Base-by-base conservation (phyloP, 2,888 invertebrate species). In the Desoria tigrina region DNA sequence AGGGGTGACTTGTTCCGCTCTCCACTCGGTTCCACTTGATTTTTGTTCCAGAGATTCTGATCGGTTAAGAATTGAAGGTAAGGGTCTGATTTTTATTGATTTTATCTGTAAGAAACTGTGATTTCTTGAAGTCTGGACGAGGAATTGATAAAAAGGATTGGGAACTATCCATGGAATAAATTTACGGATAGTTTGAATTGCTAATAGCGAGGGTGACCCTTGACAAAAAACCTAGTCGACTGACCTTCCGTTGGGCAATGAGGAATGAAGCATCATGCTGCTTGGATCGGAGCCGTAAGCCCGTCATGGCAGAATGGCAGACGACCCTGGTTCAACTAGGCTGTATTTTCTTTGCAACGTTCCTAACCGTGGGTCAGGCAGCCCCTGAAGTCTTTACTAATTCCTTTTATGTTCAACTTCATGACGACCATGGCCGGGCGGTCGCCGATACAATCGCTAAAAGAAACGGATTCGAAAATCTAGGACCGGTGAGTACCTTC, bases 371-470 rank as follows among this genome's bases (percentile, higher is more conserved):
- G 37, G 63, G 65, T 50, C 68, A 68, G 63, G 78, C 77, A 64
- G 77, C 75, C 55, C 78, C 79, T 76, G 88, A 92, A 80, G 88
- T 98, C 78, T 94, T 94, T 84, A 97, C 96, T 80, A 97, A 96
- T 83, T 90, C 92, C 63, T 98, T 98, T 85, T 86, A 94, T 80
- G 96, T 98, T 77, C 87, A 89, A 77, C 89, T 96, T 82, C 88
- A 87, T 79, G 85, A 90, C 76, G 88, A 90, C 71, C 87, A 90
- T 68, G 88, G 87, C 65, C 87, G 86, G 76, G 84, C 87, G 23
- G 84, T 89, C 78, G 97, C 94, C 59, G 88, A 88, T 79, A 81
- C 84, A 75, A 86, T 98, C 73, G 97, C 97, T 68, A 83, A 85
- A 74, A 86, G 90, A 78, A 91, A 94, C 81, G 97, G 97, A 79